Conservation (phyloP, 1,140 invertebrate species). For the Nebria ingens region DNA sequence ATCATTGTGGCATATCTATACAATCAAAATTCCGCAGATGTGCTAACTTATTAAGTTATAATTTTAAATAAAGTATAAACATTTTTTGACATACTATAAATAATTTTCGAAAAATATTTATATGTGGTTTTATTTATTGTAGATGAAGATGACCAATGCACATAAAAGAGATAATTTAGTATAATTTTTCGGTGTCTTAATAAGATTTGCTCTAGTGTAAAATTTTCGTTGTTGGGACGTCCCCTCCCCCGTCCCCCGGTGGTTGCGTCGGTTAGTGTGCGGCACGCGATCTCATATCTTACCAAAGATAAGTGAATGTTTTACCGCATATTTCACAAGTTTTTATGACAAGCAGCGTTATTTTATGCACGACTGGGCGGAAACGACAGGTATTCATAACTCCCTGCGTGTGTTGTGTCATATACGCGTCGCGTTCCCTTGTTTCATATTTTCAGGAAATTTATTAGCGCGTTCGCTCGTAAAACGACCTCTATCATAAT, state of each 20-base stretch:
- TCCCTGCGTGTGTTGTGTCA: neutral
- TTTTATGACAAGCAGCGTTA: constrained; percentile 3
- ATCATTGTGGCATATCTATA: no score
- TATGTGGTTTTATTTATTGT: neutral
- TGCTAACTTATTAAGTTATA: no score
- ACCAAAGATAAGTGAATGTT: constrained; percentile 5
- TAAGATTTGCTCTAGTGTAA: neutral
- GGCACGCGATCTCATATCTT: neutral
- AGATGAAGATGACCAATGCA: neutral
- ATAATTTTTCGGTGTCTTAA: neutral
- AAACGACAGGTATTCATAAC: constrained; percentile 3
- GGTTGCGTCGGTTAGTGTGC: no score
- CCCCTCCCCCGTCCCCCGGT: no score
- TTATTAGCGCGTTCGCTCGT: neutral
- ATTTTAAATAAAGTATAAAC: no score
- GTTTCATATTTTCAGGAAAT: neutral
- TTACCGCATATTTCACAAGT: constrained; percentile 1
- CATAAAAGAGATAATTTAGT: neutral
- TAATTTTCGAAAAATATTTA: neutral
- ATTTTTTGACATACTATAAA: no score
- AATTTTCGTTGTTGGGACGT: neutral
- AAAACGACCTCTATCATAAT: no score
- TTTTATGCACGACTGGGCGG: neutral
- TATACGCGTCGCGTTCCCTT: neutral
- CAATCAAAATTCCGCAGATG: no score